Base-by-base conservation (phyloP, 2,888 invertebrate species). In the Lapara coniferarum region DNA sequence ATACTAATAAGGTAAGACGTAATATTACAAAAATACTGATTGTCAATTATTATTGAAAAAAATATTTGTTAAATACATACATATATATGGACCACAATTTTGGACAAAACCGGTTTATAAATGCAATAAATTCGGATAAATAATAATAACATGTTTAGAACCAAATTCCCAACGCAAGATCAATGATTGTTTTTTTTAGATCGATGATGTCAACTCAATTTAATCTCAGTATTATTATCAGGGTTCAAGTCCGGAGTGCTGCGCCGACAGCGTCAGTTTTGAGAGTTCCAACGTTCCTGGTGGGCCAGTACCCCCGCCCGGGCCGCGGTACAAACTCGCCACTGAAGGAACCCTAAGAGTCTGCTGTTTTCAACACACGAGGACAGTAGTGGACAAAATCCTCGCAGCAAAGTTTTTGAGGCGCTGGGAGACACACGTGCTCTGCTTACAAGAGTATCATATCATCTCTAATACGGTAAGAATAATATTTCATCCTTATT, bases 361-460 rank as follows among this genome's bases (percentile, higher is more conserved):
- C 72, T 97, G 97, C 92, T 95, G 96, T 81, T 94, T 97, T 76
- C 96, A 97, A 79, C 97, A 97, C 85, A 96, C 96, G 5, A 93
- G 96, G 75, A 97, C 96, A 52, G 95, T 97, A 71, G 96, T 97
- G 74, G 96, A 96, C 88, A 97, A 97, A 89, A 96, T 97, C 77
- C 93, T 97, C 78, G 96, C 96, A 69, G 96, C 96, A 73, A 96
- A 96, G 86, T 96, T 97, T 85, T 93, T 97, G 55, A 91, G 97
- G 67, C 92, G 97, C 73, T 97, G 97, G 97, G 97, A 97, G 86
- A 95, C 95, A 55, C 97, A 97, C 85, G 95, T 95, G 78, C 93
- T 97, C 12, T 95, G 95, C 78, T 90, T 97, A 74, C 95, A 95
- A 77, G 95, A 96, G 75, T 94, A 95, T 70, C 95, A 96, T 78